A percentile compares a stretch with the other conserved stretches of the same genome.
Evolutionary conservation across 2,888 invertebrate genomes (phyloP).

Genomic region (Meganola albula): DNA sequence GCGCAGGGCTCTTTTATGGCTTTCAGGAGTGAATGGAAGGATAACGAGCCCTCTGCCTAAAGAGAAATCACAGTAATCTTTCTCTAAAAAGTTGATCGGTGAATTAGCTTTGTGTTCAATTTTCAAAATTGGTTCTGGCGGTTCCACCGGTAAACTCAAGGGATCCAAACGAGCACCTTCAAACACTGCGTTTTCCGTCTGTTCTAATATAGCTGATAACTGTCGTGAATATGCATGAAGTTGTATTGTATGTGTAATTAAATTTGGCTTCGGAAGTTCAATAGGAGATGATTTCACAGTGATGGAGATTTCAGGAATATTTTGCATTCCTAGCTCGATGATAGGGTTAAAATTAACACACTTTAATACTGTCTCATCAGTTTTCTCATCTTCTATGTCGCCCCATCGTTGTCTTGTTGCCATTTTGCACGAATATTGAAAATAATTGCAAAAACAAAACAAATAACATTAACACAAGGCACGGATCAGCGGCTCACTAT

Average conservation of each 20-base stretch:
- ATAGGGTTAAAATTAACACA: constrained; percentile 71
- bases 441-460: not conserved
- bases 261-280: constrained; percentile 61
- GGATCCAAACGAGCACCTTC: constrained; percentile 53
- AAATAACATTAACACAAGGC: no score
- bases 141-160: constrained; percentile 50
- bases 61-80: constrained; percentile 66
- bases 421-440: constrained; percentile 29
- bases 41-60: constrained; percentile 60
- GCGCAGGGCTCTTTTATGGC: constrained; percentile 59
- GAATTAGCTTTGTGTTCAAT: constrained; percentile 50
- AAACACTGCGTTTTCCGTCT: constrained; percentile 52
- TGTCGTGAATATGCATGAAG: constrained; percentile 58
- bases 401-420: constrained; percentile 58
- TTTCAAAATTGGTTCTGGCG: constrained; percentile 51
- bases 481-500: no score
- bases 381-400: constrained; percentile 55
- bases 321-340: constrained; percentile 71
- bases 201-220: constrained; percentile 53
- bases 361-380: constrained; percentile 54
- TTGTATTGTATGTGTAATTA: constrained; percentile 68
- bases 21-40: constrained; percentile 65
- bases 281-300: constrained; percentile 66
- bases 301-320: constrained; percentile 69
- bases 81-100: constrained; percentile 61